Evolutionary conservation across 2,888 invertebrate genomes (phyloP), one percentile per base, ranked within the genome.

Genomic region (Lasioglossum lativentre): DNA sequence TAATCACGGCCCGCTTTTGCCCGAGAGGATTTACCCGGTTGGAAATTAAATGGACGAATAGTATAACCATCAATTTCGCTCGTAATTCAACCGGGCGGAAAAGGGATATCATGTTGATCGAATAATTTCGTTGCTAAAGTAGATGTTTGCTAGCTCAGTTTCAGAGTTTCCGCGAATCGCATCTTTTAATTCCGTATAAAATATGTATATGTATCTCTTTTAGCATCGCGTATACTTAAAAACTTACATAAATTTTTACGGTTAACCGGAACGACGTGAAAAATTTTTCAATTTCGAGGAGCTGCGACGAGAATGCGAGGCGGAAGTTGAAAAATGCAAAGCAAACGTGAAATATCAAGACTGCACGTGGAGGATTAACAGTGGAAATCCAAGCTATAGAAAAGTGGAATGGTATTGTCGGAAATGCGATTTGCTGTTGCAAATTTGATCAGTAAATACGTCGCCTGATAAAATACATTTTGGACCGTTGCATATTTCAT

Each of bases 11-110:
- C 30, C 19, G 34, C 38, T 84, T 27, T 23, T 47, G 34, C 27
- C 19, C 19, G 45, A 30, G 10, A 23, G 47, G 78, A 63, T 68
- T 78, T 56, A 40, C 59, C 70, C n/a, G 1, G 38, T n/a, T 45
- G 27, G 16, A 74, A 78, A 45, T 80, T 68, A 66, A 81, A 81
- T 75, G 34, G 52, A 52, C 14, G 47, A 63, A 63, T 30, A 30
- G 63, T 63, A 19, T 27, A 63, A 63, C 63, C 30, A 63, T 63
- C 30, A 63, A 63, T 63, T 30, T 30, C 30, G 30, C 30, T 63
- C 6, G 30, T 63, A 30, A 63, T 16, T 63, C 63, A 30, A 63
- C 63, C 30, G 19, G 14, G 19, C 30, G 6, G 63, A 6, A 6
- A 14, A 14, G 59, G 10, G 16, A 6, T 30, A 30, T 16, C 63